A percentile compares a stretch with the other conserved stretches of the same genome.
phyloP scores from a whole-genome alignment of 2,113 vertebrate species.

The Camelus dromedarius region DNA sequence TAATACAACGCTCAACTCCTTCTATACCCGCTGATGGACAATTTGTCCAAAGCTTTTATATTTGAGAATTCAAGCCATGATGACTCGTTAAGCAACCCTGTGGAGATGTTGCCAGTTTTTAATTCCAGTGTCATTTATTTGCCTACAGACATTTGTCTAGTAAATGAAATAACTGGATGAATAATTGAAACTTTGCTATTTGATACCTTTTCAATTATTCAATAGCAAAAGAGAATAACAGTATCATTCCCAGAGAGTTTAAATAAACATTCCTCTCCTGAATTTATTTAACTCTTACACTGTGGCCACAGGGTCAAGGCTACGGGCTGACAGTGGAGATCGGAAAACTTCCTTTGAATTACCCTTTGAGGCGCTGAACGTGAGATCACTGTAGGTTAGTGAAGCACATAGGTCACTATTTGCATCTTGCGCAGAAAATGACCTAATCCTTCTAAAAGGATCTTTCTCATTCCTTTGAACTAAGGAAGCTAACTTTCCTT shows the following conservation, averaged over 20 bases:
- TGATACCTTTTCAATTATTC: constrained; percentile 87
- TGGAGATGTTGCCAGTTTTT: constrained; percentile 72
- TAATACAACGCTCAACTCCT: not conserved
- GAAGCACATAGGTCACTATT: constrained; percentile 27
- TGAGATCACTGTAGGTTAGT: not conserved
- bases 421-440: constrained; percentile 24
- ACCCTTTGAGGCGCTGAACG: not conserved
- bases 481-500: constrained; percentile 38
- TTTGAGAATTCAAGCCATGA: constrained; percentile 44
- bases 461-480: constrained; percentile 45
- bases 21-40: not conserved
- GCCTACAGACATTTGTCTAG: constrained; percentile 83
- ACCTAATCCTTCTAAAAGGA: constrained; percentile 37
- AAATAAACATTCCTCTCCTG: constrained; percentile 81
- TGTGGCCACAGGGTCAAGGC: constrained; percentile 64
- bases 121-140: constrained; percentile 83
- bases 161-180: constrained; percentile 85
- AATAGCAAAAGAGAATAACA: constrained; percentile 82
- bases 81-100: constrained; percentile 71
- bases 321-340: not conserved
- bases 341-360: constrained; percentile 24
- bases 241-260: constrained; percentile 77
- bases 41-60: constrained; percentile 47
- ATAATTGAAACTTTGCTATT: constrained; percentile 86
- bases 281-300: constrained; percentile 77